phyloP scores from a whole-genome alignment of 2,888 invertebrate species.

The Drosophila meridionalis region DNA sequence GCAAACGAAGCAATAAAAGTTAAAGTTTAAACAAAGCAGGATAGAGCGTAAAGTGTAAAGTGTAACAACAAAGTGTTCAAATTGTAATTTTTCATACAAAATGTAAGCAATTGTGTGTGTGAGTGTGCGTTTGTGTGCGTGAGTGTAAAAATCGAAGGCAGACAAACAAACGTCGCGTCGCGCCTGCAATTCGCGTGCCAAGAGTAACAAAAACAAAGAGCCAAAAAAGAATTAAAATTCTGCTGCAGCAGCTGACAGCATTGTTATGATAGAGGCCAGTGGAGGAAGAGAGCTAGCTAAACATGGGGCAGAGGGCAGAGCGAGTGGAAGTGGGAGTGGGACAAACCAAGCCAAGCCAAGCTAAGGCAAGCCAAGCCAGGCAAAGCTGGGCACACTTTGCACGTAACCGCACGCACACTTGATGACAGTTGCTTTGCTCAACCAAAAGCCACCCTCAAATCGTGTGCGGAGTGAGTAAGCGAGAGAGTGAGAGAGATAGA shows the following conservation, averaged over 20 bases:
- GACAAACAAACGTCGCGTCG: conserved; percentile 67
- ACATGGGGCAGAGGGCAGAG: not conserved
- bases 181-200: conserved; percentile 67
- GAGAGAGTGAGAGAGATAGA: not conserved
- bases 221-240: conserved; percentile 17
- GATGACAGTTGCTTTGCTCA: conserved; percentile 38
- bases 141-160: conserved; percentile 78
- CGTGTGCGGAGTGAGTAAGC: conserved; percentile 14
- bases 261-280: conserved; percentile 54
- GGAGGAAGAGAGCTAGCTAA: not conserved
- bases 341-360: too few relatives aligned
- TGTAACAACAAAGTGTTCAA: conserved; percentile 47
- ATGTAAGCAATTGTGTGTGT: conserved; percentile 54
- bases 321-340: not conserved
- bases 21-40: conserved; percentile 2
- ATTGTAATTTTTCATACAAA: conserved; percentile 34
- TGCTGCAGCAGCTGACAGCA: conserved; percentile 70
- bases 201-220: conserved; percentile 37
- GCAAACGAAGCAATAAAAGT: conserved; percentile 35
- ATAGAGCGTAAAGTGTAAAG: not conserved
- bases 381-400: conserved; percentile 29
- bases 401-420: conserved; percentile 50
- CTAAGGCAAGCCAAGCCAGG: not conserved
- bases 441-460: conserved; percentile 31
- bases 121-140: conserved; percentile 18